Evolutionary conservation across 1,140 invertebrate genomes (phyloP).

Genomic region (Drosophila parabipectinata): DNA sequence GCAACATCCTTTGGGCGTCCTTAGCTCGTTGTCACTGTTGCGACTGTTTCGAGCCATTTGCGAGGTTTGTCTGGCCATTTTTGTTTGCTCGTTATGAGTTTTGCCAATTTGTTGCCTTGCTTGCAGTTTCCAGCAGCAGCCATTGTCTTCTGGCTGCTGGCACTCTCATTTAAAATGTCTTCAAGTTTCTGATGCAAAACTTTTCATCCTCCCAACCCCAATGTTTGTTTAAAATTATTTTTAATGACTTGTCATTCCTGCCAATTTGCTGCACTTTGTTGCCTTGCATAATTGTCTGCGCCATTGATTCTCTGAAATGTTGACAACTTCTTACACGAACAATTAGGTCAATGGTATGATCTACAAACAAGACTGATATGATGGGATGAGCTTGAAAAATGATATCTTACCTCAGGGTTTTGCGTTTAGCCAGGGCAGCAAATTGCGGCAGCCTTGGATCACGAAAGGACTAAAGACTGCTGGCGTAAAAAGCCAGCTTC

Average conservation of each 20-base stretch:
- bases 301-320: slow-evolving; percentile 28
- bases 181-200: slow-evolving; percentile 43
- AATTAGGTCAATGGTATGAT: slow-evolving; percentile 21
- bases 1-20: slow-evolving; percentile 40
- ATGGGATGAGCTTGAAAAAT: slow-evolving; percentile 14
- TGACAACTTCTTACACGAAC: slow-evolving; percentile 20
- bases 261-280: slow-evolving; percentile 52
- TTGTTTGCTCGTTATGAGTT: slow-evolving; percentile 64
- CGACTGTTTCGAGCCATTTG: slow-evolving; percentile 26
- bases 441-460: slow-evolving; percentile 34
- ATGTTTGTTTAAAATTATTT: slow-evolving; percentile 68
- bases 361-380: background rate
- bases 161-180: slow-evolving; percentile 45
- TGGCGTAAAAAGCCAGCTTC: slow-evolving; percentile 35
- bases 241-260: slow-evolving; percentile 61
- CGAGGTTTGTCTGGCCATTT: slow-evolving; percentile 7
- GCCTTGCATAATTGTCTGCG: slow-evolving; percentile 20
- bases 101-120: slow-evolving; percentile 45
- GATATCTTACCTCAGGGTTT: slow-evolving; percentile 14
- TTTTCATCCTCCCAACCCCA: slow-evolving; percentile 15
- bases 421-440: slow-evolving; percentile 42
- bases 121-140: slow-evolving; percentile 24
- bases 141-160: slow-evolving; percentile 14
- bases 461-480: slow-evolving; percentile 10
- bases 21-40: slow-evolving; percentile 40